Conservation (phyloP, 2,113 vertebrate species). For the Ellobius talpinus region DNA sequence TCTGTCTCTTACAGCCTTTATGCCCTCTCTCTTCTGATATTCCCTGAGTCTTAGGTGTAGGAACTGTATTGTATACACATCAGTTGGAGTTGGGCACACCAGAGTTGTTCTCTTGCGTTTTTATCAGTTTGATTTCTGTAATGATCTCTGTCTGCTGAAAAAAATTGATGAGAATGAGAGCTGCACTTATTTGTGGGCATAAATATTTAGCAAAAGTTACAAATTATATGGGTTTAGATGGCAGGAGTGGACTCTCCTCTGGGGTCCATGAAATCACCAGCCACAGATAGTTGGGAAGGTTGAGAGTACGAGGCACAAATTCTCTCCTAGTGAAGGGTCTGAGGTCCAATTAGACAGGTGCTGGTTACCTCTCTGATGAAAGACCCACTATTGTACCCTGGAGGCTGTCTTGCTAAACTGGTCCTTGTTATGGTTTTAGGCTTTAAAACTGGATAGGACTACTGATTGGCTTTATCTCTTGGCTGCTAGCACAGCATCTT, state of each 20-base stretch:
- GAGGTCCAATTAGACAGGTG: not conserved
- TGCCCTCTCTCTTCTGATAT: not conserved
- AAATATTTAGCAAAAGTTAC: not conserved
- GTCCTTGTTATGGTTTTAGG: not conserved
- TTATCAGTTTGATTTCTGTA: not conserved
- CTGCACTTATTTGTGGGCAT: not conserved
- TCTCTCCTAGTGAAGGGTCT: not conserved
- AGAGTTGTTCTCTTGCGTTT: not conserved
- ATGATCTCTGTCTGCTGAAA: not conserved
- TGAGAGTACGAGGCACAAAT: not conserved
- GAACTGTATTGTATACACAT: not conserved
- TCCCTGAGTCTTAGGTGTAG: not conserved
- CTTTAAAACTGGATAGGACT: not conserved
- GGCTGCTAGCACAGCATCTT: not conserved
- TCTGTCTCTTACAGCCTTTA: not conserved
- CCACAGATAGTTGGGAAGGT: not conserved
- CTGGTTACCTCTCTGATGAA: not conserved
- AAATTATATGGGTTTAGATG: not conserved
- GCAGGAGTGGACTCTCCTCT: too few species aligned
- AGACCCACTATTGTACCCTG: not conserved
- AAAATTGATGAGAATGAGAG: not conserved
- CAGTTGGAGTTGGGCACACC: not conserved
- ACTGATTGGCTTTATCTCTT: too few species aligned
- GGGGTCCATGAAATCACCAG: not conserved
- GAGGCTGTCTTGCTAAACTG: not conserved